Evolutionary conservation across 2,113 vertebrate genomes (phyloP).

Genomic region (Mormyrus lacerda): DNA sequence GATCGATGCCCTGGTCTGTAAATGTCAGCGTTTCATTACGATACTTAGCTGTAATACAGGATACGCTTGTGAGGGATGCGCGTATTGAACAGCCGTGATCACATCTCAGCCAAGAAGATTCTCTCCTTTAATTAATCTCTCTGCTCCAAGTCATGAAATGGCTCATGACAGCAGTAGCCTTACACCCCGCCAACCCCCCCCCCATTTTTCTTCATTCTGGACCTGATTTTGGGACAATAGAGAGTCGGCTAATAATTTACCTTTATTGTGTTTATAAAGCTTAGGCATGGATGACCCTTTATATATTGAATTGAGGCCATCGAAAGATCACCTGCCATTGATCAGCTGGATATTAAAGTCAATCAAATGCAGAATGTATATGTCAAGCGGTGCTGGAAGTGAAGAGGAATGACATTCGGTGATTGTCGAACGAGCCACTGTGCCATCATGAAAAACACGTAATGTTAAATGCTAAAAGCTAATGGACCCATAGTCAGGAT

Average conservation of each 20-base stretch:
- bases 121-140: conserved; percentile 65
- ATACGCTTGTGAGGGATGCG: conserved; percentile 31
- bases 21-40: conserved; percentile 58
- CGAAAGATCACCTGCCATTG: conserved; percentile 98
- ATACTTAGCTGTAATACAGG: conserved; percentile 56
- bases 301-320: conserved; percentile 86
- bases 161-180: conserved; percentile 64
- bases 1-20: conserved; percentile 52
- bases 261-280: conserved; percentile 84
- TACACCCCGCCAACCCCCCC: conserved; percentile 38
- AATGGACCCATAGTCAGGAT: not conserved
- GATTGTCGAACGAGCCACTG: not conserved
- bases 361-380: conserved; percentile 89
- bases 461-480: not conserved
- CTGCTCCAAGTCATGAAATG: conserved; percentile 57
- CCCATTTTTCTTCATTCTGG: conserved; percentile 72
- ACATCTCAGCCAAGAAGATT: conserved; percentile 59
- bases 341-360: conserved; percentile 97
- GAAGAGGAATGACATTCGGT: conserved; percentile 53
- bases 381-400: conserved; percentile 80
- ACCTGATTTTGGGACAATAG: conserved; percentile 61
- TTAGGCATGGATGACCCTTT: conserved; percentile 71
- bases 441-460: not conserved
- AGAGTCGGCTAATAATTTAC: conserved; percentile 70
- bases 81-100: conserved; percentile 63